phyloP scores from a whole-genome alignment of 2,888 invertebrate species.

The Clusia tigrina region DNA sequence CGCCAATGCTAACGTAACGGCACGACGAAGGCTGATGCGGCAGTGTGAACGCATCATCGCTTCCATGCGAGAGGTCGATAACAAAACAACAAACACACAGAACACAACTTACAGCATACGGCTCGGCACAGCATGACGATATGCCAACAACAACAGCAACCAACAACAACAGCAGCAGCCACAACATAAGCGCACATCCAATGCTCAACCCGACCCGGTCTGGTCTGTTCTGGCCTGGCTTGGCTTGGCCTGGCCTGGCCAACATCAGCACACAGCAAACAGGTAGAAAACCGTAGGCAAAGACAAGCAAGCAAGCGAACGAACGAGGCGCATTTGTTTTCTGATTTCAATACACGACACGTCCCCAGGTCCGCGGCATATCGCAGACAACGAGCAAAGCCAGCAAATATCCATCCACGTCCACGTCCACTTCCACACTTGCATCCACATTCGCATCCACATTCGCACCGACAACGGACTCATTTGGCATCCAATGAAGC shows the following conservation, averaged over 20 bases:
- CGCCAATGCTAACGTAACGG: background rate
- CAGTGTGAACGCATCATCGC: slow-evolving; percentile 6
- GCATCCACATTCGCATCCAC: slow-evolving; percentile 35
- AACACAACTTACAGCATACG: no score
- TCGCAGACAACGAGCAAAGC: slow-evolving; percentile 1
- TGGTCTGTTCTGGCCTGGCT: background rate
- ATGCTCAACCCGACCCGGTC: background rate
- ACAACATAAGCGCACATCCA: background rate
- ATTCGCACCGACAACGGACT: slow-evolving; percentile 28
- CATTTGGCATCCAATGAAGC: slow-evolving; percentile 49
- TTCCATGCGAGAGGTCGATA: background rate
- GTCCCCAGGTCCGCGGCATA: slow-evolving; percentile 11
- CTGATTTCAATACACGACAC: background rate
- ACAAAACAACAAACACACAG: slow-evolving; percentile 1
- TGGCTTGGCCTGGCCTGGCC: background rate
- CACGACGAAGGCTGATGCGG: no score
- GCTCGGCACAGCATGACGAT: no score
- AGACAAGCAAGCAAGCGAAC: background rate
- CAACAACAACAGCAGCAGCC: slow-evolving; percentile 1
- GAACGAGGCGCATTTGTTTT: background rate
- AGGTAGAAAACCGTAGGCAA: no score
- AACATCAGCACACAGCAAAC: background rate
- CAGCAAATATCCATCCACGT: background rate
- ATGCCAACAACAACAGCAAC: slow-evolving; percentile 18
- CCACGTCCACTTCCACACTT: background rate